Evolutionary conservation across 2,888 invertebrate genomes (phyloP), one percentile per base, ranked within the genome.

Genomic region (Formica aserva): DNA sequence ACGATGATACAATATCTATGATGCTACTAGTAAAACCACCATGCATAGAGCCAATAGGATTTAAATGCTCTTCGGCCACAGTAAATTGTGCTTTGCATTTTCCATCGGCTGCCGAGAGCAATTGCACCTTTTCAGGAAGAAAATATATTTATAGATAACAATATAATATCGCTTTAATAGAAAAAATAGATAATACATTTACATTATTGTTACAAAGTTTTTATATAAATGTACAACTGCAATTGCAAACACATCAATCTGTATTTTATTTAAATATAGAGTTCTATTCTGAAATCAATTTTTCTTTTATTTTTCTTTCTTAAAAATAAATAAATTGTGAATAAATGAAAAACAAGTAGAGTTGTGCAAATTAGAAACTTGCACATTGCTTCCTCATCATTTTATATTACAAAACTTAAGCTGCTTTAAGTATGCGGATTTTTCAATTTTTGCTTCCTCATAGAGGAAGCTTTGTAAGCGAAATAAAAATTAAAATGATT

Each of bases 21-120:
- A 98, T 94, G 0, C 98, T 97, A 3, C 98, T 97, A 4, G 97
- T 97, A 91, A 98, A 96, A 8, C 98, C 99, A 2, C 98, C 98
- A 93, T 99, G 99, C 5, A 99, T 94, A 0, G 96, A 96, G 0
- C 98, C 98, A 48, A 95, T 94, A 18, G 95, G 95, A 94, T 99
- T 99, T 1, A 97, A 95, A 93, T 98, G 97, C 88, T 97, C 97
- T 4, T 97, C 95, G 0, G 95, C 96, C 0, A 98, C 97, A 90
- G 96, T 96, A 92, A 98, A 96, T 94, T 98, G 97, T 26, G 97
- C 98, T 41, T 96, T 94, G 93, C 98, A 97, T 72, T 95, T 96
- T 0, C 98, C 98, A 90, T 97, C 95, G n/a, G 96, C 97, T 82
- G 97, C 97, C 38, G 95, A 92, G 22, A 95, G 80, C 48, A 96